These are phyloP conservation scores for Orchesella cincta DNA, from an alignment of 1,140 invertebrate genomes.

Conservation along the genomic window DNA sequence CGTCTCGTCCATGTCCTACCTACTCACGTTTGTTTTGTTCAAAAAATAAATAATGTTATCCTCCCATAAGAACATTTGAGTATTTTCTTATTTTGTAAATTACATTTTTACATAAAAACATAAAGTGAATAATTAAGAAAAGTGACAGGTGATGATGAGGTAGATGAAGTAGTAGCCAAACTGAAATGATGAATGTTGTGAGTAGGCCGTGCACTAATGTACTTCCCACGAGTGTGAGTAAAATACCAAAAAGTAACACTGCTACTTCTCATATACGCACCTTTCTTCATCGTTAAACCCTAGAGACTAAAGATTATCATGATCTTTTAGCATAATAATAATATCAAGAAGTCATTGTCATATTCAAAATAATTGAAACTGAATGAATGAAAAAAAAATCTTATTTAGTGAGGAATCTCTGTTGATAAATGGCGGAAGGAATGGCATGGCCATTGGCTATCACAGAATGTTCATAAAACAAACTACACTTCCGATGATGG, in stretches of 20 bases:
- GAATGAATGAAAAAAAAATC: background rate
- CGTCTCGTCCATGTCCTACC: no score
- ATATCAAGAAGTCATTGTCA: background rate
- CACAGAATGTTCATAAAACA: no score
- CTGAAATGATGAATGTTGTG: background rate
- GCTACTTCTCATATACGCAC: no score
- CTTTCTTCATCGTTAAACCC: no score
- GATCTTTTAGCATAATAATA: no score
- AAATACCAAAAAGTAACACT: no score
- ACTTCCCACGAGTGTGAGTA: no score
- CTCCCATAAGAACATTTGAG: background rate
- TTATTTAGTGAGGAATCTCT: background rate
- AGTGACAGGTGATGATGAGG: constrained; percentile 12
- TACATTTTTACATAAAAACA: constrained; percentile 3
- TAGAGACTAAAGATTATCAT: no score
- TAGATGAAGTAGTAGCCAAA: background rate
- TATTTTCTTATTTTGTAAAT: background rate
- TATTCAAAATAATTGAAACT: constrained; percentile 7
- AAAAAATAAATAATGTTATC: background rate
- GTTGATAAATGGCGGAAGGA: no score
- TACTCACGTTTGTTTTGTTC: background rate
- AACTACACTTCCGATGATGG: no score
- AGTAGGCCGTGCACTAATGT: no score
- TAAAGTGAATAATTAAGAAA: background rate
- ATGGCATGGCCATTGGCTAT: no score